These are phyloP conservation scores for Papilio aristodemus DNA, from an alignment of 1,140 invertebrate genomes.

Conservation along the genomic window DNA sequence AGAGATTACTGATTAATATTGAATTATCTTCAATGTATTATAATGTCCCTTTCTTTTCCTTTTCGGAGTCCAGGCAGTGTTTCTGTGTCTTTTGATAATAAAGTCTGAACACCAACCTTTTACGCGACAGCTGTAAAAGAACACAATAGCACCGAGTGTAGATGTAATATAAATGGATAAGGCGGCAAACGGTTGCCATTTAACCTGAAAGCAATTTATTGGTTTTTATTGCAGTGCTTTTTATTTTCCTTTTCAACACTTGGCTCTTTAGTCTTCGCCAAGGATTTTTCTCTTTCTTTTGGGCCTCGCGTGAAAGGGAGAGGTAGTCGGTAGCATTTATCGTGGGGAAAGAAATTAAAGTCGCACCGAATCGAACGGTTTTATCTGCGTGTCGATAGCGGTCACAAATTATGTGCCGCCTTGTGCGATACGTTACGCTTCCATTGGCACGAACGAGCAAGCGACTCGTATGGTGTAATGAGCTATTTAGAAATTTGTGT, in stretches of 20 bases:
- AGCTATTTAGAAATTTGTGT: too few relatives aligned
- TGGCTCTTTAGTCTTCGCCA: constrained; percentile 56
- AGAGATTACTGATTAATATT: too few relatives aligned
- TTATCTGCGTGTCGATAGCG: constrained; percentile 76
- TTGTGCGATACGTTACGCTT: constrained; percentile 49
- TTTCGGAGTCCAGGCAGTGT: too few relatives aligned
- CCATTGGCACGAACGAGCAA: constrained; percentile 6
- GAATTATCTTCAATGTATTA: not conserved
- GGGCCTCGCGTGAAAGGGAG: constrained; percentile 42
- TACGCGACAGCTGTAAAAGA: not conserved
- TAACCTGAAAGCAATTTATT: constrained; percentile 56
- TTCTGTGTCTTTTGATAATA: too few relatives aligned
- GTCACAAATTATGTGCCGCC: constrained; percentile 77
- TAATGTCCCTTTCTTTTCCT: too few relatives aligned
- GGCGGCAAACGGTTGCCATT: constrained; percentile 45
- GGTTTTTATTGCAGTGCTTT: constrained; percentile 47
- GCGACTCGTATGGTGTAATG: not conserved
- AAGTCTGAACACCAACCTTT: not conserved
- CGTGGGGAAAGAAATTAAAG: constrained; percentile 74
- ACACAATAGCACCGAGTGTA: constrained; percentile 17
- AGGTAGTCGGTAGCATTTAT: constrained; percentile 59
- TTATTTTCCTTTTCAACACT: constrained; percentile 52
- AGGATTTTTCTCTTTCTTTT: constrained; percentile 43
- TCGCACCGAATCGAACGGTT: constrained; percentile 73
- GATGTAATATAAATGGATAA: constrained; percentile 32